Evolutionary conservation across 2,888 invertebrate species (phyloP), one percentile per base, ranked within the genome.

Genomic region (Asteroscopus sphinx): DNA sequence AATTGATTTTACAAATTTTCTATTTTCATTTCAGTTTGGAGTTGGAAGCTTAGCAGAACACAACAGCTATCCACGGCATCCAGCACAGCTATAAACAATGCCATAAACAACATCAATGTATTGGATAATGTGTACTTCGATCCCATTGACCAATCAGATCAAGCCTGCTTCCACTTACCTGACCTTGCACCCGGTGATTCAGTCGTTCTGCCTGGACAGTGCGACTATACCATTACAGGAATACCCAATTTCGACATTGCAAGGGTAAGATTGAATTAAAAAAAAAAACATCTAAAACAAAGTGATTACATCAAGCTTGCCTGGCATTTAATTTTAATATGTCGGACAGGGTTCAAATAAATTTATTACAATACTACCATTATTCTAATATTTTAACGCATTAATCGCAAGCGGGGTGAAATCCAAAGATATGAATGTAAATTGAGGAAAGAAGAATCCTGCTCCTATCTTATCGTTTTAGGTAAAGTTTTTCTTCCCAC

Each of bases 21-120:
- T 3, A 5, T 21, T 42, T 35, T 44, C 5, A 33, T 68, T 59
- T 13, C 67, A 90, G 91, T 91, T 0, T 89, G 73, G 68, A 90
- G 90, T 54, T 92, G 91, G 92, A 91, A 91, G 40, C 75, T 93
- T 0, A 91, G 90, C 53, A 83, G 87, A 69, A 73, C 77, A 0
- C 78, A 74, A 32, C 61, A 76, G 7, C 62, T 90, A 1, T 69
- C 87, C 0, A 1, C 62, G 1, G 55, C 53, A 0, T 80, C 81
- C 0, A 69, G 40, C 2, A 49, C 37, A 0, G 75, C 78, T 1
- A 90, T 93, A 25, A 65, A 83, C 42, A 75, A 76, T 13, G 78
- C 78, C 2, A 83, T 86, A 1, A 46, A 73, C 0, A 61, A 73
- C 36, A 66, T 88, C 2, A 57, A 74, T 9, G 87, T 89, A 0